Conservation (phyloP, 2,888 invertebrate genomes). For the Dione vanillae region DNA sequence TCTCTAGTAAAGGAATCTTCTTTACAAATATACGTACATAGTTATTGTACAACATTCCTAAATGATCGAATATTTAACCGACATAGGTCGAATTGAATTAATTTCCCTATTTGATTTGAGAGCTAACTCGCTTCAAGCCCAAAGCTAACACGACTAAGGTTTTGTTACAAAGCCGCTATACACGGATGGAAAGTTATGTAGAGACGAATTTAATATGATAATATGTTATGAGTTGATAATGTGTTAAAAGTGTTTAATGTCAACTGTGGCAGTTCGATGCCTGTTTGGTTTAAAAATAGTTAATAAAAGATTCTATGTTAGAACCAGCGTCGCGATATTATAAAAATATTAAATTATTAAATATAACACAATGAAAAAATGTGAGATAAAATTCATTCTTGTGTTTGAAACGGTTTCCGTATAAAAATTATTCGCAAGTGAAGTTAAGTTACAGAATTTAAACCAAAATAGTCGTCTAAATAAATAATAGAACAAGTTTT, state of each 20-base stretch:
- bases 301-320: too few relatives aligned
- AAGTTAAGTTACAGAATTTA: too few relatives aligned
- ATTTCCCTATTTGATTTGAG: slow-evolving; percentile 28
- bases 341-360: too few relatives aligned
- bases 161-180: slow-evolving; percentile 5
- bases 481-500: too few relatives aligned
- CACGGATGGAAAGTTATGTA: background rate
- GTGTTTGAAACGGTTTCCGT: too few relatives aligned
- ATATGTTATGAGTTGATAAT: background rate
- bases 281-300: background rate
- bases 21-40: background rate
- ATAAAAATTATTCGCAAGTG: too few relatives aligned
- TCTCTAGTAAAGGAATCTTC: too few relatives aligned
- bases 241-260: too few relatives aligned
- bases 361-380: too few relatives aligned
- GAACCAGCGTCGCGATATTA: too few relatives aligned
- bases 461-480: too few relatives aligned
- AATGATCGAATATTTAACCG: slow-evolving; percentile 12
- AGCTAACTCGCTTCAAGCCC: slow-evolving; percentile 18
- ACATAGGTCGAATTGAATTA: slow-evolving; percentile 15
- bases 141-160: slow-evolving; percentile 13
- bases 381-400: too few relatives aligned
- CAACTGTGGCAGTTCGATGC: background rate
- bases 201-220: background rate
- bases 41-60: background rate